Conservation (phyloP, 2,888 invertebrate species). For the Cryptocheilus praepositus region DNA sequence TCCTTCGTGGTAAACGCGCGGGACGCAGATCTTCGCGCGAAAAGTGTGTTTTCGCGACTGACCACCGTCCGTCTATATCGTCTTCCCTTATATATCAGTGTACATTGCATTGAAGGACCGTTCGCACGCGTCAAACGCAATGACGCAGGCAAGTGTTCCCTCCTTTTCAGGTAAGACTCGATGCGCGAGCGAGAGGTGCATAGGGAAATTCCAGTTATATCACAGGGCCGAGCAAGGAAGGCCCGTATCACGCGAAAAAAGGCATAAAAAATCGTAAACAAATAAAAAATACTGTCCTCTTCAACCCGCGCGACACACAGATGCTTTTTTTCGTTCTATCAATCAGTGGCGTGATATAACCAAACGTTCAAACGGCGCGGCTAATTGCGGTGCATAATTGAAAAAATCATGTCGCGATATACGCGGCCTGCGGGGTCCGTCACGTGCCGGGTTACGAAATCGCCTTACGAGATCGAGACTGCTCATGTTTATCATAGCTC, state of each 20-base stretch:
- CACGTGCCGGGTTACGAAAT: too few species aligned
- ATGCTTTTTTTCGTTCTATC: too few species aligned
- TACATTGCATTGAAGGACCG: slow-evolving; percentile 22
- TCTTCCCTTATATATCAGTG: slow-evolving; percentile 33
- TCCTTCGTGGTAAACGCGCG: not conserved
- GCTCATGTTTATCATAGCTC: too few species aligned
- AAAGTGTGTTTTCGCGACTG: not conserved
- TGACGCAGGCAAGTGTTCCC: slow-evolving; percentile 23
- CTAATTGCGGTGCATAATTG: too few species aligned
- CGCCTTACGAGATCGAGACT: too few species aligned
- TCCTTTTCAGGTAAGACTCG: slow-evolving; percentile 34
- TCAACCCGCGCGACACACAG: too few species aligned
- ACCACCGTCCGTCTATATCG: not conserved
- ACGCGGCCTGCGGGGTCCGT: too few species aligned
- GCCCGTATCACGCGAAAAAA: not conserved
- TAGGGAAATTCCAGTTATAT: slow-evolving; percentile 39
- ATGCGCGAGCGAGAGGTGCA: slow-evolving; percentile 26
- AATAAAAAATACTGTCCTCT: too few species aligned
- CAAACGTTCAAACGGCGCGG: too few species aligned
- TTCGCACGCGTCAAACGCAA: slow-evolving; percentile 22
- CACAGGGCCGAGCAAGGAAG: slow-evolving; percentile 21
- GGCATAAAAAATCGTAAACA: too few species aligned
- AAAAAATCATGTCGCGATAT: too few species aligned
- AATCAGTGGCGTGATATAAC: too few species aligned
- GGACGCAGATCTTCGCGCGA: not conserved